These are phyloP conservation scores for Palythoa heliodiscus DNA, from an alignment of 92 coral and sea anemone species.

Conservation along the genomic window DNA sequence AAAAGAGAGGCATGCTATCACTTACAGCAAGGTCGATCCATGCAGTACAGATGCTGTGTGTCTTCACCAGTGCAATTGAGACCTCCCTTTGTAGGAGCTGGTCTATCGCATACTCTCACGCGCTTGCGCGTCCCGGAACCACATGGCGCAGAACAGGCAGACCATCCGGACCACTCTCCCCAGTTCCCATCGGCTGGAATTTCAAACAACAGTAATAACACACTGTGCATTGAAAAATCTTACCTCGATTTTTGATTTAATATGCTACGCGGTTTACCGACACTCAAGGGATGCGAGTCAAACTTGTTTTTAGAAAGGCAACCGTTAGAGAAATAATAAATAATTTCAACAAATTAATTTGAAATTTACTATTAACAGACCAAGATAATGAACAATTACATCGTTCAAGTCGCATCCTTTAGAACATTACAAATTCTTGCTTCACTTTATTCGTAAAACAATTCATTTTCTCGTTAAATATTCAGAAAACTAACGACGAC, in stretches of 20 bases:
- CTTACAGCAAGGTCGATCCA: slow-evolving; percentile 45
- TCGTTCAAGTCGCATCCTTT: too few species aligned
- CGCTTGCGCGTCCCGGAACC: slow-evolving; percentile 45
- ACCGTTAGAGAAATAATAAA: too few species aligned
- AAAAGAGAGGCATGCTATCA: background rate
- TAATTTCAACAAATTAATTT: too few species aligned
- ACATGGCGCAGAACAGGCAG: slow-evolving; percentile 29
- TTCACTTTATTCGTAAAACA: too few species aligned
- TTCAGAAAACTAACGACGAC: too few species aligned
- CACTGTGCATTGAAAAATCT: background rate
- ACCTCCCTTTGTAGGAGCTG: slow-evolving; percentile 35
- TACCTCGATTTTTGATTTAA: too few species aligned
- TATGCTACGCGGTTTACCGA: too few species aligned
- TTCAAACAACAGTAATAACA: background rate
- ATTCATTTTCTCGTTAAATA: too few species aligned
- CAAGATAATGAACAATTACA: too few species aligned
- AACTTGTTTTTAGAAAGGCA: background rate
- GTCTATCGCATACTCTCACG: slow-evolving; percentile 32
- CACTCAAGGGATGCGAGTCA: background rate
- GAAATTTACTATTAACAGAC: too few species aligned
- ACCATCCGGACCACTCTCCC: slow-evolving; percentile 47
- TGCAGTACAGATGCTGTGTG: slow-evolving; percentile 33
- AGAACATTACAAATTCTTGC: too few species aligned
- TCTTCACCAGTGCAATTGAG: slow-evolving; percentile 35
- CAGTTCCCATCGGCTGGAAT: slow-evolving; percentile 37